Conservation (phyloP, 2,113 vertebrate species). For the Apodemus speciosus region DNA sequence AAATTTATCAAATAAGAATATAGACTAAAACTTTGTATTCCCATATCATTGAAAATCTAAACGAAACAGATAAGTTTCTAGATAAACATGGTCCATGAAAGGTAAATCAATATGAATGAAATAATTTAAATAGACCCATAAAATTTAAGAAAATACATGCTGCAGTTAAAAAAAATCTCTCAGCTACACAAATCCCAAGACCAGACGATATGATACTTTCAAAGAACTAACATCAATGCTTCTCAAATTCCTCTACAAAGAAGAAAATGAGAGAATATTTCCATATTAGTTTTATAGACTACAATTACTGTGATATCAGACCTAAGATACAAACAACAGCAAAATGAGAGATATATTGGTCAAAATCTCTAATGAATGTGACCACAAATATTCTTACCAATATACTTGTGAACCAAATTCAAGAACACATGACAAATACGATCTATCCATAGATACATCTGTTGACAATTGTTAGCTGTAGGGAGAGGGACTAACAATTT, state of each 20-base stretch:
- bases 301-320: background rate
- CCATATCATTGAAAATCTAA: background rate
- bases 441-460: background rate
- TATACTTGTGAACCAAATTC: background rate
- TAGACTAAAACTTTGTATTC: background rate
- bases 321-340: background rate
- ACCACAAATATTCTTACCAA: background rate
- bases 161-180: background rate
- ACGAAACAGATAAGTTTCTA: background rate
- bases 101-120: background rate
- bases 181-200: background rate
- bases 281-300: background rate
- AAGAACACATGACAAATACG: background rate
- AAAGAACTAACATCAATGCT: background rate
- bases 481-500: background rate
- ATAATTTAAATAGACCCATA: background rate
- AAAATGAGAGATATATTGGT: background rate
- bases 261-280: background rate
- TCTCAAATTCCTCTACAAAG: background rate
- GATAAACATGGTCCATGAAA: background rate
- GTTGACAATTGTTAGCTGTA: background rate
- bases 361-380: background rate
- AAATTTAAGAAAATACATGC: background rate
- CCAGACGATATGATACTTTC: background rate
- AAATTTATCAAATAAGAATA: background rate